phyloP scores from a whole-genome alignment of 1,140 invertebrate genomes.

The Lysiphlebus fabarum region DNA sequence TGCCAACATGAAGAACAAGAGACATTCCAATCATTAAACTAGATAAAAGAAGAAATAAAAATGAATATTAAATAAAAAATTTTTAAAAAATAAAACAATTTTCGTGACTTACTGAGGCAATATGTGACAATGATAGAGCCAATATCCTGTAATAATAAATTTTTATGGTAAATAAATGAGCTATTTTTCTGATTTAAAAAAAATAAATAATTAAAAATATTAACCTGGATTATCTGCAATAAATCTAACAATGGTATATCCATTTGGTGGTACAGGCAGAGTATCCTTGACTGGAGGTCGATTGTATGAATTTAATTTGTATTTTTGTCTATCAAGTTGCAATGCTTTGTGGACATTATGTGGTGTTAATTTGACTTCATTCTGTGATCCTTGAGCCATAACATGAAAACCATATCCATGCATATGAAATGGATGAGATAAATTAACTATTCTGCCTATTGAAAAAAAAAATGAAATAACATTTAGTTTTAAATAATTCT shows the following conservation, averaged over 20 bases:
- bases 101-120: constrained; percentile 42
- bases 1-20: constrained; percentile 53
- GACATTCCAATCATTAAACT: constrained; percentile 53
- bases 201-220: constrained; percentile 9
- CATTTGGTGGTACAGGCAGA: constrained; percentile 62
- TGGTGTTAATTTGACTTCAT: no score
- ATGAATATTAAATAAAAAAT: no score
- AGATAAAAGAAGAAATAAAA: no score
- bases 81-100: no score
- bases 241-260: constrained; percentile 63
- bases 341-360: no score
- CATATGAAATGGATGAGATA: no score
- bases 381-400: no score
- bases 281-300: constrained; percentile 79
- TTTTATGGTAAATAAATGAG: neutral
- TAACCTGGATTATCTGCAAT: constrained; percentile 62
- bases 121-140: constrained; percentile 60
- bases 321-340: no score
- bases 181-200: neutral
- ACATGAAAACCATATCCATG: no score
- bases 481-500: no score
- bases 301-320: neutral
- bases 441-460: no score
- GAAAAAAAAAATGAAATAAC: no score
- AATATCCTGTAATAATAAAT: constrained; percentile 42